Evolutionary conservation across 2,888 invertebrate species (phyloP).

Genomic region (Drosophila atripex): DNA sequence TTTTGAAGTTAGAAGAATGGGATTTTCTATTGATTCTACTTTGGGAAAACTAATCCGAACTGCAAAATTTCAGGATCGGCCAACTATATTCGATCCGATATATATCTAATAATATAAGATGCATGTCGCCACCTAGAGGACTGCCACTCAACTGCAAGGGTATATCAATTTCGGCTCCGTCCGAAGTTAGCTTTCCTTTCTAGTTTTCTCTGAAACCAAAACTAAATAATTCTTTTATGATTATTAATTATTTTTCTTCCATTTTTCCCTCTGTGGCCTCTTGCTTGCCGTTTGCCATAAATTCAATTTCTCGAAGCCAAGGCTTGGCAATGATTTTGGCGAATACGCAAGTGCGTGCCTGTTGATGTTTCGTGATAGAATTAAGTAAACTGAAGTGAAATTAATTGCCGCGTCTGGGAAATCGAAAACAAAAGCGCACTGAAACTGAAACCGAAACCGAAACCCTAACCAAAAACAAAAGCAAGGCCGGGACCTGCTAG

Average conservation of each 20-base stretch:
- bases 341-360: constrained; percentile 64
- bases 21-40: too few species aligned
- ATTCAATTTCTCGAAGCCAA: constrained; percentile 35
- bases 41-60: too few species aligned
- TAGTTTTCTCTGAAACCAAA: background rate
- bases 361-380: constrained; percentile 70
- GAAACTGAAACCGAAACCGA: constrained; percentile 40
- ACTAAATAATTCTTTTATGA: background rate
- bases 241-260: background rate
- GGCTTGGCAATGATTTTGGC: constrained; percentile 53
- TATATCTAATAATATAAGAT: too few species aligned
- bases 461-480: constrained; percentile 1
- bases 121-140: too few species aligned
- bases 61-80: too few species aligned
- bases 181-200: too few species aligned
- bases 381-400: constrained; percentile 72
- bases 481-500: constrained; percentile 1
- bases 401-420: constrained; percentile 67
- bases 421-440: constrained; percentile 37
- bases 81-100: too few species aligned
- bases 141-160: too few species aligned
- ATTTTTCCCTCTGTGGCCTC: constrained; percentile 4
- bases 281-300: constrained; percentile 60
- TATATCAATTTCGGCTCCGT: too few species aligned
- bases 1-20: too few species aligned